Base-by-base conservation (phyloP, 2,797 vertebrate genomes). In the Podargus strigoides region DNA sequence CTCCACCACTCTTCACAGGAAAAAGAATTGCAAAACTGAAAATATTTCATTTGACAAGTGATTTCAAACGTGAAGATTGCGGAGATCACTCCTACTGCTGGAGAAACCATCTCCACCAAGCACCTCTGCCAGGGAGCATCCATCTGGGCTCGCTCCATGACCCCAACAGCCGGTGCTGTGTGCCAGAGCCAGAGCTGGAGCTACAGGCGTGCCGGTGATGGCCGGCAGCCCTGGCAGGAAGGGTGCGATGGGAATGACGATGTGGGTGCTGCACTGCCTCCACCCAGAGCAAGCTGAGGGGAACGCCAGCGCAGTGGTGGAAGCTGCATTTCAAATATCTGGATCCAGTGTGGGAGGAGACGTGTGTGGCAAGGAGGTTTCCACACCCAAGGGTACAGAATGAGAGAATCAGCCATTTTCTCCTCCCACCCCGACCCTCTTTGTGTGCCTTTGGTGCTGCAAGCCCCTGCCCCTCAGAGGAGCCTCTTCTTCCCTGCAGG, bases 221-320 rank as follows among this genome's bases (percentile, higher is more conserved):
- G 5, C n/a, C 17, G 47, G 27, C 30, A 64, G 58, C 47, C 17
- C 60, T n/a, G n/a, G n/a, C 2, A 13, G n/a, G 42, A 16, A 24
- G 68, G 78, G 8, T 2, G 8, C 0, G 11, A 21, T 44, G 74
- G 70, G 68, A 62, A 23, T 0, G 0, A 4, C 1, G 1, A 3
- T 6, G 78, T n/a, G 63, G 1, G 4, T 6, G 78, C 49, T 32
- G 63, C 2, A 27, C 4, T 5, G 49, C 83, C 49, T 72, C 30
- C 72, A 10, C 49, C 53, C 64, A 11, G 81, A 15, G 72, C 6
- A 1, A 6, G 52, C 39, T 1, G 1, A 56, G 42, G 37, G n/a
- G 28, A 58, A 75, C 68, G 73, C 11, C 66, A 27, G 75, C 1
- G 1, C 75, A 9, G 59, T 3, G 1, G 59, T 50, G 73, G 81